Conservation (phyloP, 2,888 invertebrate genomes). For the Trachelus iudaicus region DNA sequence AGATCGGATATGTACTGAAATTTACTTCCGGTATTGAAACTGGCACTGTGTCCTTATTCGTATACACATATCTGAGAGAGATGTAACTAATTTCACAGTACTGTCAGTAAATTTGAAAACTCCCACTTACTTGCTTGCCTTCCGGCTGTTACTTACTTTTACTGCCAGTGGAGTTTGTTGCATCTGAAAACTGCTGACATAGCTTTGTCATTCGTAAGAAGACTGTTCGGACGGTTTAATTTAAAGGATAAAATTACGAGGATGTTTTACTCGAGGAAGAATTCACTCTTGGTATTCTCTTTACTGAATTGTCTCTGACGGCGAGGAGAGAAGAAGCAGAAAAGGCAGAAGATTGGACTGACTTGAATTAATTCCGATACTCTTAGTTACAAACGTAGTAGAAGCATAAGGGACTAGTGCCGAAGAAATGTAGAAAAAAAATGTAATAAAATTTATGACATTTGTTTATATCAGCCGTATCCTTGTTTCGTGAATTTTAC, state of each 20-base stretch:
- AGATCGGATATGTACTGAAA: too few relatives aligned
- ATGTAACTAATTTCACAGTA: too few relatives aligned
- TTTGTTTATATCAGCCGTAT: not conserved
- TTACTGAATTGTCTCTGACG: not conserved
- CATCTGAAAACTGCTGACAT: not conserved
- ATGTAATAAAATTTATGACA: not conserved
- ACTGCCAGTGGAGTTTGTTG: not conserved
- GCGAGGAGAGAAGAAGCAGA: not conserved
- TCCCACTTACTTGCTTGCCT: not conserved
- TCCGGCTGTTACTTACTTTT: not conserved
- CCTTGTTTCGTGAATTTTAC: not conserved
- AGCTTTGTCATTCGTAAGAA: not conserved
- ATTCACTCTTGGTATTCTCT: not conserved
- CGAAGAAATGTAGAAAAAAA: not conserved
- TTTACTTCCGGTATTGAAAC: too few relatives aligned
- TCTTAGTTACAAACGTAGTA: not conserved
- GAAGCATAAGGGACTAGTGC: not conserved
- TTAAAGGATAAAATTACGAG: not conserved
- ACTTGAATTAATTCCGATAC: not conserved
- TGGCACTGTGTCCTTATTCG: too few relatives aligned
- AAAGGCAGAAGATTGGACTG: not conserved
- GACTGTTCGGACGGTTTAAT: not conserved
- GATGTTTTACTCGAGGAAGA: not conserved
- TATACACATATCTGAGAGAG: too few relatives aligned
- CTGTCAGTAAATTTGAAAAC: not conserved